These are phyloP conservation scores for Drosophila merina DNA, from an alignment of 2,888 invertebrate species.

Conservation along the genomic window DNA sequence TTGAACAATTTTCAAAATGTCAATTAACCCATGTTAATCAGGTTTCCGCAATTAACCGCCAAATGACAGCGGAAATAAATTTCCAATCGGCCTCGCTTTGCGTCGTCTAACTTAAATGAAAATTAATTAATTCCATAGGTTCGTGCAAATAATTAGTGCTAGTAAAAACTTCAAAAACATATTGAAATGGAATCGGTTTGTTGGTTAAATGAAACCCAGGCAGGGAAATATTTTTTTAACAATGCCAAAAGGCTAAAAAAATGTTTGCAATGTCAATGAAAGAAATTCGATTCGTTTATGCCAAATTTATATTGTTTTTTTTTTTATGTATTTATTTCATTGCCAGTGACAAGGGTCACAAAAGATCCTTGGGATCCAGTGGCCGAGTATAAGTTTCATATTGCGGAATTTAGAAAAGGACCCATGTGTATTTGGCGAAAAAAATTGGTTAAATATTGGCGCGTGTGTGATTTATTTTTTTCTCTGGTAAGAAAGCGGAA, in stretches of 20 bases:
- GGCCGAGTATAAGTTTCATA: slow-evolving; percentile 3
- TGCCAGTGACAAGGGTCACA: slow-evolving; percentile 55
- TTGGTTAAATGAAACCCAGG: background rate
- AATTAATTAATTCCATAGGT: slow-evolving; percentile 52
- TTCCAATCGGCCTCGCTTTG: slow-evolving; percentile 11
- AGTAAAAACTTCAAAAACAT: slow-evolving; percentile 42
- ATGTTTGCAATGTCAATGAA: background rate
- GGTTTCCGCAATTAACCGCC: slow-evolving; percentile 45
- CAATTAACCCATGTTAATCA: slow-evolving; percentile 53
- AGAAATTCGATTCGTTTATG: slow-evolving; percentile 28
- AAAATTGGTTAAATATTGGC: slow-evolving; percentile 47
- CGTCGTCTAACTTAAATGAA: slow-evolving; percentile 33
- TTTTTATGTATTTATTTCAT: slow-evolving; percentile 14
- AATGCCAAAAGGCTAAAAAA: background rate
- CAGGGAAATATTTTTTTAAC: background rate
- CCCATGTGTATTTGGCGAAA: slow-evolving; percentile 54
- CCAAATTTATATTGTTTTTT: slow-evolving; percentile 47
- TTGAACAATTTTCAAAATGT: slow-evolving; percentile 20
- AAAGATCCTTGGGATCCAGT: background rate
- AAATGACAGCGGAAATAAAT: slow-evolving; percentile 37
- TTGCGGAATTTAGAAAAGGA: slow-evolving; percentile 26
- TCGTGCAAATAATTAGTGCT: slow-evolving; percentile 27
- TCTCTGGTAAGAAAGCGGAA: background rate
- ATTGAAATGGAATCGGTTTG: background rate
- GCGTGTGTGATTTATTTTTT: slow-evolving; percentile 26